Conservation (phyloP, 2,888 invertebrate genomes). For the Catocala nupta region DNA sequence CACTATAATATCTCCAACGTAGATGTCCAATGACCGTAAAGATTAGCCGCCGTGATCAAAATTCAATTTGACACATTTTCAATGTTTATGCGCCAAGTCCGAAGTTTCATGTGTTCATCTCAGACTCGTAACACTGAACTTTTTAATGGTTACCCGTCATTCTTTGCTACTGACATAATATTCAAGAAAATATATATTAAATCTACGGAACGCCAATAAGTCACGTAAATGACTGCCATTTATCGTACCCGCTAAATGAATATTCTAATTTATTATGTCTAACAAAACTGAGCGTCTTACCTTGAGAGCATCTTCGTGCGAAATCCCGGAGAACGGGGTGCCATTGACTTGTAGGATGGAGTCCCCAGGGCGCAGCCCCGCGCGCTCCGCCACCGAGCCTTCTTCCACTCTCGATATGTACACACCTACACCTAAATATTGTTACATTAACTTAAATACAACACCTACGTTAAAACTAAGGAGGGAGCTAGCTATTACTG, state of each 20-base stretch:
- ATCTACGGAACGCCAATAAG: slow-evolving; percentile 10
- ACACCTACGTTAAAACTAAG: slow-evolving; percentile 47
- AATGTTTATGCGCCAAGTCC: too few relatives aligned
- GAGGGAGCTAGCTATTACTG: slow-evolving; percentile 6
- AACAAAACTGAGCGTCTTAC: slow-evolving; percentile 79
- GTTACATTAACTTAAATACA: slow-evolving; percentile 52
- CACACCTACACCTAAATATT: slow-evolving; percentile 93
- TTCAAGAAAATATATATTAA: neutral
- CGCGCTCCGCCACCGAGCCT: slow-evolving; percentile 95
- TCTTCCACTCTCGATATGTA: slow-evolving; percentile 97
- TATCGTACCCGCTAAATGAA: slow-evolving; percentile 6
- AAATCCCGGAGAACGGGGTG: slow-evolving; percentile 96
- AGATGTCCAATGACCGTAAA: too few relatives aligned
- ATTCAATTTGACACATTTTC: too few relatives aligned
- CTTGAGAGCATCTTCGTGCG: slow-evolving; percentile 97
- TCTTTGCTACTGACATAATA: too few relatives aligned
- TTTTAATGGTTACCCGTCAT: too few relatives aligned
- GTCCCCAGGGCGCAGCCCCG: slow-evolving; percentile 96
- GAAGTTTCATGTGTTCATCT: too few relatives aligned
- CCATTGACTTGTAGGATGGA: slow-evolving; percentile 98
- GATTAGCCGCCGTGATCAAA: too few relatives aligned
- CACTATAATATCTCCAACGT: too few relatives aligned
- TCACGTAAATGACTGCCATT: slow-evolving; percentile 33
- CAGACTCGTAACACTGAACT: too few relatives aligned
- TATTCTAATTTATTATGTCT: slow-evolving; percentile 8